These are phyloP conservation scores for Caenorhabditis latens DNA, from an alignment of 1,140 invertebrate genomes.

Conservation along the genomic window DNA sequence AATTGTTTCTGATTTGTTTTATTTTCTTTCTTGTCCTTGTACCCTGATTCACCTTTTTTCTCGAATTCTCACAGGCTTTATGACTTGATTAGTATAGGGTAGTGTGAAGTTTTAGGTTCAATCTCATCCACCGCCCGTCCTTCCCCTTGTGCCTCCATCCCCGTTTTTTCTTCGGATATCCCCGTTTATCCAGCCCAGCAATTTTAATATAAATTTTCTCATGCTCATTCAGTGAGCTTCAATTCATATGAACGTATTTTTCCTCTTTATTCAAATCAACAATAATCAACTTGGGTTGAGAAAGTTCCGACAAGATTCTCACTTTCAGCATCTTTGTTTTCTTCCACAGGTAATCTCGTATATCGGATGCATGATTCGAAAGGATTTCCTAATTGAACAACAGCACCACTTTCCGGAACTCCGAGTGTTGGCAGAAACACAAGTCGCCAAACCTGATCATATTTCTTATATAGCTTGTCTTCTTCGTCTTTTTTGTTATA, in stretches of 20 bases:
- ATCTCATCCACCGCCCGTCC: neutral
- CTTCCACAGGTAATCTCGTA: neutral
- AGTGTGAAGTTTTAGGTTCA: slow-evolving; percentile 46
- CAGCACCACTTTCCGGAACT: neutral
- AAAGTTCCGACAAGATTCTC: slow-evolving; percentile 3
- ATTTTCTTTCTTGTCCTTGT: neutral
- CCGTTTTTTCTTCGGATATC: neutral
- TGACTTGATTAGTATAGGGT: slow-evolving; percentile 37
- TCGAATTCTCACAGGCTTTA: slow-evolving; percentile 38
- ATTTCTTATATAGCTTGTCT: neutral
- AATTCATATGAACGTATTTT: slow-evolving; percentile 46
- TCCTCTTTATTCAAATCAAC: neutral
- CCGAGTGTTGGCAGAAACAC: slow-evolving; percentile 25
- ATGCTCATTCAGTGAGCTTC: neutral
- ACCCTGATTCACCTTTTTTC: neutral
- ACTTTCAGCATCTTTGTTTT: neutral
- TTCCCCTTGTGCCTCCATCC: slow-evolving; percentile 4
- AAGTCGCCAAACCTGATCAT: slow-evolving; percentile 1
- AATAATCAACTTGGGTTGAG: slow-evolving; percentile 41
- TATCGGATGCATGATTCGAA: slow-evolving; percentile 20
- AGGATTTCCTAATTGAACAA: slow-evolving; percentile 10
- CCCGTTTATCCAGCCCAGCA: neutral
- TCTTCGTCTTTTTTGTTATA: slow-evolving; percentile 38
- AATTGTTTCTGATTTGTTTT: neutral
- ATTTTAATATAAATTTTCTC: slow-evolving; percentile 27